A percentile compares a stretch with the other conserved stretches of the same genome.
Conservation (phyloP, 2,113 vertebrate genomes). For the Glaucomys volans region DNA sequence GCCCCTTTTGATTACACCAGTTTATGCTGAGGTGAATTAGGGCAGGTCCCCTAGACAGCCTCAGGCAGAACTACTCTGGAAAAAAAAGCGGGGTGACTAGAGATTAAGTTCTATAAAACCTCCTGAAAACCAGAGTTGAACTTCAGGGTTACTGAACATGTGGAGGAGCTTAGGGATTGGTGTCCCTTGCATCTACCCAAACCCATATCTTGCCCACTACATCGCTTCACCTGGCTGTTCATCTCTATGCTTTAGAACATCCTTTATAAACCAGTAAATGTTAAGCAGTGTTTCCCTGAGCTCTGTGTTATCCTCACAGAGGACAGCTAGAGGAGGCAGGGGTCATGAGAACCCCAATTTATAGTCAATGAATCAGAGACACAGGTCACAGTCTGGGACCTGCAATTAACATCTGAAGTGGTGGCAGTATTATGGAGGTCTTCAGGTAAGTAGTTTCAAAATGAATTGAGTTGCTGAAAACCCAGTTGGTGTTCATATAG, state of each 20-base stretch:
- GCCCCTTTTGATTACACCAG: not conserved
- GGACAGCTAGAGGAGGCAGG: too few relatives aligned
- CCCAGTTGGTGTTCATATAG: not conserved
- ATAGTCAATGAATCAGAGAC: not conserved
- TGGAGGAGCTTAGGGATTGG: not conserved
- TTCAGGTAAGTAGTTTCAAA: not conserved
- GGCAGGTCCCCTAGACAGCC: not conserved
- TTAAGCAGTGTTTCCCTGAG: not conserved
- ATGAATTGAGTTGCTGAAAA: not conserved
- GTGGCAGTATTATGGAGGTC: not conserved
- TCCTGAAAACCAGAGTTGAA: not conserved
- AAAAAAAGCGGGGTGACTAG: not conserved
- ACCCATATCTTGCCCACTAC: not conserved
- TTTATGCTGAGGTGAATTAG: not conserved
- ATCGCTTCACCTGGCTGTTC: not conserved
- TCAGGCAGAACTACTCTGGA: not conserved
- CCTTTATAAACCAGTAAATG: not conserved
- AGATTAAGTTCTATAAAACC: not conserved
- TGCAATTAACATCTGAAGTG: not conserved
- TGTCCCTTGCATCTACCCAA: not conserved
- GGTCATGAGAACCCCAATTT: not conserved
- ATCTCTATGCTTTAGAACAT: not conserved
- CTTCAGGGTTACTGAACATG: not conserved
- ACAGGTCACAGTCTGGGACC: not conserved
- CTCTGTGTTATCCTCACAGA: not conserved